Percentiles rank a stretch among this genome's conserved stretches.
Conservation (phyloP, 2,113 vertebrate species). For the Coryphaenoides rupestris region DNA sequence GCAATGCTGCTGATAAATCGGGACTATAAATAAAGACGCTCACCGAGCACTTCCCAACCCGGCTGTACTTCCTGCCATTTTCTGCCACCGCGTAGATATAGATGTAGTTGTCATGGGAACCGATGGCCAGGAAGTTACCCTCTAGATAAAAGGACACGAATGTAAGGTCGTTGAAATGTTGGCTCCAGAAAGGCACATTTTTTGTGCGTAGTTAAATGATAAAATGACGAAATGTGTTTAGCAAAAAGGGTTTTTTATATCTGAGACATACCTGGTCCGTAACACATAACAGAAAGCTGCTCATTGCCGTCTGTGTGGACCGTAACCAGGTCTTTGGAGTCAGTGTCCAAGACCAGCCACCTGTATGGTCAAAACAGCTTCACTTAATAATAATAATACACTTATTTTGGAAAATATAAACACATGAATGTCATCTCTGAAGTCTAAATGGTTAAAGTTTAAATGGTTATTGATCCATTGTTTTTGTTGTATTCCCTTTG, state of each 20-base stretch:
- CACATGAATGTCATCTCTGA: too few relatives aligned
- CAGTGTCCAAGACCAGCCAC: conserved; percentile 97
- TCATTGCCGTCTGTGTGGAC: conserved; percentile 97
- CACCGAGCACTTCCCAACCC: conserved; percentile 95
- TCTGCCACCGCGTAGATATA: conserved; percentile 93
- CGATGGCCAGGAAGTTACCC: conserved; percentile 92
- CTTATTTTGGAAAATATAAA: too few relatives aligned
- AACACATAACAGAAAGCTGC: conserved; percentile 94
- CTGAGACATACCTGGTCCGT: conserved; percentile 84
- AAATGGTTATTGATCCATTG: too few relatives aligned
- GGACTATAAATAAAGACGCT: conserved; percentile 54
- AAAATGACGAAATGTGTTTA: too few relatives aligned
- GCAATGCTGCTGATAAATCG: conserved; percentile 22
- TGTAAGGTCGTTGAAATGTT: conserved; percentile 4
- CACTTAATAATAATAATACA: too few relatives aligned
- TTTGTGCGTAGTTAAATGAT: too few relatives aligned
- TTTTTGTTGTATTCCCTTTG: too few relatives aligned
- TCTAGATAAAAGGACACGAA: conserved; percentile 68
- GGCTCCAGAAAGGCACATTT: too few relatives aligned
- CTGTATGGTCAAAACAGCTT: conserved; percentile 65
- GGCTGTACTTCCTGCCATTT: conserved; percentile 88
- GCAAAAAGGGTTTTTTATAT: too few relatives aligned
- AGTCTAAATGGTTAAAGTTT: too few relatives aligned
- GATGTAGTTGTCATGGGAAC: conserved; percentile 98
- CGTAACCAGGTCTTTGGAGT: conserved; percentile 93